Base-by-base conservation (phyloP, 2,888 invertebrate genomes). In the Rhamphomyia laevipes region DNA sequence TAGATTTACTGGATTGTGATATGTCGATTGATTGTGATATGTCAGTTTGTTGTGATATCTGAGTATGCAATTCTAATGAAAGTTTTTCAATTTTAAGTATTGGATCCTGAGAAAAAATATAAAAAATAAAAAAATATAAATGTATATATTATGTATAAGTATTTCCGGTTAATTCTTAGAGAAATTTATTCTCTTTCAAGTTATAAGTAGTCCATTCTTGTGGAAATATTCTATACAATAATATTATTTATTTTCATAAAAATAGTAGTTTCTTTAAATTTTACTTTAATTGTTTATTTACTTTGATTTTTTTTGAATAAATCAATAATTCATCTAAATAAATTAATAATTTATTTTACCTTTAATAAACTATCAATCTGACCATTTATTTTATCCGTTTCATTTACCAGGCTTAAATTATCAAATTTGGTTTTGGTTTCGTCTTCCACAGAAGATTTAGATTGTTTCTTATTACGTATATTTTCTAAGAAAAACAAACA, bases 11-110 rank as follows among this genome's bases (percentile, higher is more conserved):
- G 10, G 9, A 30, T 9, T 13, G 12, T 13, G 4, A 3, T 15
- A 2, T n/a, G 27, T 43, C 27, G 7, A 45, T 65, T 68, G 2
- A 65, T n/a, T n/a, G n/a, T 27, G 59, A 3, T 66, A 62, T 56
- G 67, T 67, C 15, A 68, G 60, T 50, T 68, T 68, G 12, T 68
- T 67, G 3, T 66, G 67, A 5, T 56, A 57, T 38, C 58, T 18
- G 11, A 18, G 18, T 17, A 5, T 38, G 15, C 4, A n/a, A 16
- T 17, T 35, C n/a, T 2, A n/a, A 3, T n/a, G 33, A n/a, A 35
- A 35, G 33, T n/a, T n/a, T 35, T 35, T 35, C 33, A 13, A n/a
- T n/a, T 35, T n/a, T 13, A 3, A n/a, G 5, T 13, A 9, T 35
- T 13, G 23, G 0, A 27, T 6, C 23, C 52, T 53, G 15, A 44